Base-by-base conservation (phyloP, 2,888 invertebrate species). In the Bellardia pandia region DNA sequence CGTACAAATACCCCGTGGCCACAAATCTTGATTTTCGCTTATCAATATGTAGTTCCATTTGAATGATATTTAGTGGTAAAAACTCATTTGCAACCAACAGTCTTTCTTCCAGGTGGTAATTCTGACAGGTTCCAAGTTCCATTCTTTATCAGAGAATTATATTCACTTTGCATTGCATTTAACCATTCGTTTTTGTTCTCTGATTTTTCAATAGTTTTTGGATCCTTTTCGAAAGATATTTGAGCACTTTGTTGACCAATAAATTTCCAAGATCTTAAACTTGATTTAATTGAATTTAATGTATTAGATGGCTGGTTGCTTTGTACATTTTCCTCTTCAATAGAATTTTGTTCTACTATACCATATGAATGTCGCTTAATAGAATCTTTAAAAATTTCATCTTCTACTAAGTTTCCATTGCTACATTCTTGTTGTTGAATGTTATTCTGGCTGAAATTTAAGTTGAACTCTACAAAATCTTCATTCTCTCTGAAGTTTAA, bases 1-100 rank as follows among this genome's bases (percentile, higher is more conserved):
- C 62, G 75, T 30, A 75, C 75, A 40, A 72, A n/a, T n/a, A n/a
- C n/a, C n/a, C n/a, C n/a, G n/a, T 40, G 8, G 40, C 40, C 2
- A 40, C 64, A 8, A 40, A 16, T 42, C 42, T 42, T 9, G 42
- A 5, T 42, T 42, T 42, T 9, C 42, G 42, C 42, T 42, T 42
- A 42, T 42, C 42, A 42, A 42, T 42, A n/a, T n/a, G n/a, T n/a
- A 42, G 4, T 42, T 42, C 42, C 66, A 40, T 23, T 23, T 23
- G 23, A 23, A 23, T 23, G 23, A 23, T 23, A 23, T 23, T 23
- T 23, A 23, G 23, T 66, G 9, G 16, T 45, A 42, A 45, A 45
- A 8, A 45, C 45, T 30, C 45, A 66, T 66, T 45, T 66, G 23
- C 45, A 45, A 5, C 8, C 66, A 11, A 66, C 66, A 16, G 42